These are phyloP conservation scores for Eulemur coronatus DNA, from an alignment of 2,797 vertebrate species.

Conservation along the genomic window DNA sequence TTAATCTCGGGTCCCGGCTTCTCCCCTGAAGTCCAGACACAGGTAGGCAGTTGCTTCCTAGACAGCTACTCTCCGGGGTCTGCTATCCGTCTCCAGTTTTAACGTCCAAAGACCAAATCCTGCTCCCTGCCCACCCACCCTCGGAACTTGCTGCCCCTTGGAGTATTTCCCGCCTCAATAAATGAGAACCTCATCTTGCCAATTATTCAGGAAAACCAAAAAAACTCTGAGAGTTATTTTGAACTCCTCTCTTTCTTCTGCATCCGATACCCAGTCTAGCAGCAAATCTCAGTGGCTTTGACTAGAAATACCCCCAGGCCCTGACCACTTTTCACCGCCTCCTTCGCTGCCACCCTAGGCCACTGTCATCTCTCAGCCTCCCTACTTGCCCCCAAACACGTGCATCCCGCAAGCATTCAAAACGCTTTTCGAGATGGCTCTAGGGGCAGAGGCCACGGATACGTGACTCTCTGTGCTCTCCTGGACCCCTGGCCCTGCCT, in stretches of 20 bases:
- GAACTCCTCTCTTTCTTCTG: not conserved
- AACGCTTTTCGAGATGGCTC: not conserved
- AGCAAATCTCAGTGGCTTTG: not conserved
- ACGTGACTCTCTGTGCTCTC: not conserved
- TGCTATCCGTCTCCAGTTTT: not conserved
- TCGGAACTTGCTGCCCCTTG: not conserved
- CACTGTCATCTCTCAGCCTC: not conserved
- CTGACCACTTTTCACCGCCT: not conserved
- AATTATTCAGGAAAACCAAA: not conserved
- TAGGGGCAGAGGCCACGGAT: not conserved
- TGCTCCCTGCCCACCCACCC: not conserved
- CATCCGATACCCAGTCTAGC: not conserved
- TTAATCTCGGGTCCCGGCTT: not conserved
- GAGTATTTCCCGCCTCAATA: not conserved
- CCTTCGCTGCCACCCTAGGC: not conserved
- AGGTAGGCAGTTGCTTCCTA: not conserved
- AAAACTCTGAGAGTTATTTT: not conserved
- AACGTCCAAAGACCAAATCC: not conserved
- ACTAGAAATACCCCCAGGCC: not conserved
- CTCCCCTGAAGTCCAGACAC: not conserved
- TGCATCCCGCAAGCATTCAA: no score
- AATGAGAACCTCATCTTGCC: not conserved
- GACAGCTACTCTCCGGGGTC: not conserved
- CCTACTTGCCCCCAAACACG: fast-evolving
- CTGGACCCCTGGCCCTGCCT: not conserved